These are phyloP conservation scores for Gallinago stenura DNA, from an alignment of 2,797 vertebrate genomes.

Conservation along the genomic window DNA sequence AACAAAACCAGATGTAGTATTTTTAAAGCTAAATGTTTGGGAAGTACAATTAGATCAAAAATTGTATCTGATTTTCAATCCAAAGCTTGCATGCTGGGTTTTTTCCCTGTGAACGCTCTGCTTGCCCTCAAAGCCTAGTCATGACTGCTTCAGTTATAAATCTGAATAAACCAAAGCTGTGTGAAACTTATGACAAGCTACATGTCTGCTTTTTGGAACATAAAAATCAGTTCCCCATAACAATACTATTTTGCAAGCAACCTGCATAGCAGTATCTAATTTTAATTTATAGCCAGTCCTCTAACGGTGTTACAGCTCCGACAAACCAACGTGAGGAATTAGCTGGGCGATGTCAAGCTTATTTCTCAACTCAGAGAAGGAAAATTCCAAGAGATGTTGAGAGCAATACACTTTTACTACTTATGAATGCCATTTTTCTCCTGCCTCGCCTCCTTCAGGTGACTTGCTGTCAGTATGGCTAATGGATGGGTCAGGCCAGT, in stretches of 20 bases:
- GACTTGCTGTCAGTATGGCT: not conserved
- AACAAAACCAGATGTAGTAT: not conserved
- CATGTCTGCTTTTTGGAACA: not conserved
- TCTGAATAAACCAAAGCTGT: not conserved
- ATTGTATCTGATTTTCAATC: not conserved
- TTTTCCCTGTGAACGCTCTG: not conserved
- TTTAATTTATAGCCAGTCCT: not conserved
- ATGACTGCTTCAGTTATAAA: not conserved
- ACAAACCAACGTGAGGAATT: not conserved
- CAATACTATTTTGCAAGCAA: not conserved
- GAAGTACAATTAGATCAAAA: not conserved
- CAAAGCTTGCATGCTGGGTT: not conserved
- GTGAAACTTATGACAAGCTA: not conserved
- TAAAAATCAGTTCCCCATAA: not conserved
- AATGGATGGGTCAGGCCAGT: not conserved
- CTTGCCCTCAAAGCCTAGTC: not conserved
- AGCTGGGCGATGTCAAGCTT: not conserved
- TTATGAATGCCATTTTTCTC: not conserved
- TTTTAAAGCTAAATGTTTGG: not conserved
- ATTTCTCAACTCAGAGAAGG: not conserved
- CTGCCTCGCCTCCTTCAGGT: not conserved
- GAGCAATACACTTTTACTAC: not conserved
- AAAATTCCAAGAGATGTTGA: not conserved
- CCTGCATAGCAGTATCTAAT: not conserved
- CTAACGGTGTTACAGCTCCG: not conserved